Evolutionary conservation across 2,888 invertebrate species (phyloP).

Genomic region (Noctua fimbriata): DNA sequence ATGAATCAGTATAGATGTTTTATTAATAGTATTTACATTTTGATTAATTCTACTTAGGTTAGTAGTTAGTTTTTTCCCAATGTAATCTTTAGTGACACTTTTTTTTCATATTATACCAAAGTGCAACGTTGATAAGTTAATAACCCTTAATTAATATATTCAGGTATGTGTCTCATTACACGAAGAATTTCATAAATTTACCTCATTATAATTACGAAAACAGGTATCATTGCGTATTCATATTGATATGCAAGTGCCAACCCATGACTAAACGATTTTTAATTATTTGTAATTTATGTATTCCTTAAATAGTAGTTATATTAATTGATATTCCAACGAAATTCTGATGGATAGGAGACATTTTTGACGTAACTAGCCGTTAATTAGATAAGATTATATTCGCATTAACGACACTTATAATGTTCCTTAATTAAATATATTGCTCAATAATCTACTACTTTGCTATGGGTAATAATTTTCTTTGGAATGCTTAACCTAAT

Average conservation of each 20-base stretch:
- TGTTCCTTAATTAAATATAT: slow-evolving; percentile 11
- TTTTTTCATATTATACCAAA: background rate
- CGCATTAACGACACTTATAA: background rate
- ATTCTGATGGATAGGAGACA: background rate
- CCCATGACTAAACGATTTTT: slow-evolving; percentile 1
- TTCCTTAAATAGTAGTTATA: slow-evolving; percentile 3
- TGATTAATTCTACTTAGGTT: background rate
- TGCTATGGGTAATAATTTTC: background rate
- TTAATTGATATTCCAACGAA: slow-evolving; percentile 18
- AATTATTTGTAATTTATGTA: slow-evolving; percentile 37
- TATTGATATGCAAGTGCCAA: slow-evolving; percentile 1
- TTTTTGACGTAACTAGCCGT: background rate
- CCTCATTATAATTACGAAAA: slow-evolving; percentile 26
- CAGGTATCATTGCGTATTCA: slow-evolving; percentile 15
- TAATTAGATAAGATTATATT: slow-evolving; percentile 22
- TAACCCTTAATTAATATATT: background rate
- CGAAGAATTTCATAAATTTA: background rate
- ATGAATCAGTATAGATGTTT: background rate
- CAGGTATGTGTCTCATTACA: background rate
- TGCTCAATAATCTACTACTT: slow-evolving; percentile 1
- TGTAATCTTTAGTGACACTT: background rate
- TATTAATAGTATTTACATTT: background rate
- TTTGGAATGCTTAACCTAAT: background rate
- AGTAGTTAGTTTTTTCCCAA: background rate
- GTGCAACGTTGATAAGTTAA: background rate